Evolutionary conservation across 2,888 invertebrate species (phyloP).

Genomic region (Bombyx huttoni): DNA sequence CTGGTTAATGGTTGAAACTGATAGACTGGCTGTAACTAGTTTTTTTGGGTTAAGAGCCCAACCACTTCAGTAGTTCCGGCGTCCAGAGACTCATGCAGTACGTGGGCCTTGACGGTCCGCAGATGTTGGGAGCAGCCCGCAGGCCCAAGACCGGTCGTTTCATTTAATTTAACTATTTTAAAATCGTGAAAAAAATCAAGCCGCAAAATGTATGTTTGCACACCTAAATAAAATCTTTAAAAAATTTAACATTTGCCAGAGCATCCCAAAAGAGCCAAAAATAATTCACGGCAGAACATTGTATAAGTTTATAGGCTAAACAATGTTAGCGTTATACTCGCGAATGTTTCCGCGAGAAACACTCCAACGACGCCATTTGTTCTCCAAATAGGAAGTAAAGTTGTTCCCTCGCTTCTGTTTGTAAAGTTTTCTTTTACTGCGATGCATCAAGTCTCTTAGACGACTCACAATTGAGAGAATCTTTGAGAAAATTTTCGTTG

Average conservation of each 20-base stretch:
- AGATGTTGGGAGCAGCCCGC: no score
- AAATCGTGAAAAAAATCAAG: no score
- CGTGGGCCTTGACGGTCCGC: no score
- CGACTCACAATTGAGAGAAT: slow-evolving; percentile 7
- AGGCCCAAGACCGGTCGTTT: no score
- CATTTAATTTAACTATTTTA: no score
- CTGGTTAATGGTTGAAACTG: no score
- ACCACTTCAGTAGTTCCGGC: no score
- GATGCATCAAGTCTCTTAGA: slow-evolving; percentile 20
- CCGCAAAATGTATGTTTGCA: no score
- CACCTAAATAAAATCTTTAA: no score
- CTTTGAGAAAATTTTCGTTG: not conserved
- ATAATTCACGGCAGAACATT: not conserved
- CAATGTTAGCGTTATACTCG: not conserved
- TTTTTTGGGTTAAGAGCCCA: no score
- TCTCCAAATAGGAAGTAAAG: slow-evolving; percentile 50
- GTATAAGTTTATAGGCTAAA: not conserved
- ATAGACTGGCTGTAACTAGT: no score
- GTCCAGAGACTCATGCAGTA: no score
- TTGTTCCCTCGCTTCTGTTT: slow-evolving; percentile 37
- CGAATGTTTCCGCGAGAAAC: slow-evolving; percentile 24
- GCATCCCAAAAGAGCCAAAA: not conserved
- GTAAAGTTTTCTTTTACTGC: slow-evolving; percentile 29
- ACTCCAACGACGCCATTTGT: slow-evolving; percentile 37
- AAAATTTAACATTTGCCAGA: not conserved